These are phyloP conservation scores for Timema cristinae DNA, from an alignment of 2,888 invertebrate species.

Conservation along the genomic window DNA sequence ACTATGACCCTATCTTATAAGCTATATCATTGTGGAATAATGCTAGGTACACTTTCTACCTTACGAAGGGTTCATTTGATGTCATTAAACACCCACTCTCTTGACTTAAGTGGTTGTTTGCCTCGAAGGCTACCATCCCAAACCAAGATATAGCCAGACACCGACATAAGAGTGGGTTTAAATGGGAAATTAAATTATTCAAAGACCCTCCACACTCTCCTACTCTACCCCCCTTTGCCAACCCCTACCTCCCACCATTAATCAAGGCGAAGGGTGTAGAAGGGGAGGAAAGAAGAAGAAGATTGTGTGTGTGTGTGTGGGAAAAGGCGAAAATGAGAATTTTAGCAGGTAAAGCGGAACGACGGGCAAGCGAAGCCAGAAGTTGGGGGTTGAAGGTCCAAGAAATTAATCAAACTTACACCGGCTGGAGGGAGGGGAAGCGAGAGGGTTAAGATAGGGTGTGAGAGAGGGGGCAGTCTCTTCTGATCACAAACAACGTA, in stretches of 20 bases:
- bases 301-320: constrained; percentile 4
- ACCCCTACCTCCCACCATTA: constrained; percentile 25
- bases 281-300: constrained; percentile 11
- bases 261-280: constrained; percentile 24
- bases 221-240: constrained; percentile 20
- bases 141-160: neutral
- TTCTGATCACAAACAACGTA: constrained; percentile 13
- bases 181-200: constrained; percentile 33
- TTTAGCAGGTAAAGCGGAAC: constrained; percentile 27
- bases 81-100: too few species aligned
- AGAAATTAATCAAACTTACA: constrained; percentile 19
- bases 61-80: too few species aligned
- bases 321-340: constrained; percentile 26
- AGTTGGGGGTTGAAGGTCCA: constrained; percentile 5
- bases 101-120: too few species aligned
- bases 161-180: constrained; percentile 23
- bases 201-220: constrained; percentile 26
- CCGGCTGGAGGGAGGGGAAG: neutral
- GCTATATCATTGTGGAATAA: too few species aligned
- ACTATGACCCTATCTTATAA: too few species aligned
- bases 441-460: constrained; percentile 11
- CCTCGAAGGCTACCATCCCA: too few species aligned
- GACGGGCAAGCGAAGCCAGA: neutral
- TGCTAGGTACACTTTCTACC: too few species aligned
- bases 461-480: constrained; percentile 1